Conservation (phyloP, 2,888 invertebrate genomes). For the Oxytorus armatus region DNA sequence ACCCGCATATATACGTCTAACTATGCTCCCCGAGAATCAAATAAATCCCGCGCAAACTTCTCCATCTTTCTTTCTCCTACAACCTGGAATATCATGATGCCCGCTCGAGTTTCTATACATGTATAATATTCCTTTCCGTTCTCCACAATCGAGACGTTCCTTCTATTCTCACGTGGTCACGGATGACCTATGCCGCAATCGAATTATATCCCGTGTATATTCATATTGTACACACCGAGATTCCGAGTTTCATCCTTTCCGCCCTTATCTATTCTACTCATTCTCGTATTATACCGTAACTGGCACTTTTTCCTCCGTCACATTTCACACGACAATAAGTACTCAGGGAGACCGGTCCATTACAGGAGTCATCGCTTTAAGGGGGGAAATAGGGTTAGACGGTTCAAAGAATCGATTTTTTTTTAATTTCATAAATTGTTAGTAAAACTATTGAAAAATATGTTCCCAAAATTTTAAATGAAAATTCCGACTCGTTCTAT, state of each 20-base stretch:
- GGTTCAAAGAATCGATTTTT: too few relatives aligned
- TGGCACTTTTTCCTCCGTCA: not conserved
- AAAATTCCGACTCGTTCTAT: too few relatives aligned
- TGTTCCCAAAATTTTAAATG: too few relatives aligned
- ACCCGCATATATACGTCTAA: slow-evolving; percentile 26
- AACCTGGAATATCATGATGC: slow-evolving; percentile 65
- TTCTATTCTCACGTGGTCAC: slow-evolving; percentile 68
- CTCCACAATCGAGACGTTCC: slow-evolving; percentile 54
- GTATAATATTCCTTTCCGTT: slow-evolving; percentile 66
- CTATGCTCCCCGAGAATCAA: slow-evolving; percentile 50
- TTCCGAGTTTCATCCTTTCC: slow-evolving; percentile 52
- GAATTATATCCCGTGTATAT: slow-evolving; percentile 50
- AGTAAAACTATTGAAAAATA: too few relatives aligned
- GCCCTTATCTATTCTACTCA: slow-evolving; percentile 42
- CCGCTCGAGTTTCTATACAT: slow-evolving; percentile 58
- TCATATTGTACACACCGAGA: slow-evolving; percentile 38
- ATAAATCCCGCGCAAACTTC: slow-evolving; percentile 24
- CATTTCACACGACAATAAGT: slow-evolving; percentile 9
- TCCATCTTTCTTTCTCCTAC: slow-evolving; percentile 35
- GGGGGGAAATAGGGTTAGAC: too few relatives aligned
- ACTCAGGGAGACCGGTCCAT: not conserved
- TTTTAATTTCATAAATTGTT: too few relatives aligned
- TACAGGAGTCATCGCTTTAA: not conserved
- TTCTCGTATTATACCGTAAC: slow-evolving; percentile 3
- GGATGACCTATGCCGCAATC: slow-evolving; percentile 71